phyloP scores from a whole-genome alignment of 2,888 invertebrate species.

The Drosophila paucipuncta region DNA sequence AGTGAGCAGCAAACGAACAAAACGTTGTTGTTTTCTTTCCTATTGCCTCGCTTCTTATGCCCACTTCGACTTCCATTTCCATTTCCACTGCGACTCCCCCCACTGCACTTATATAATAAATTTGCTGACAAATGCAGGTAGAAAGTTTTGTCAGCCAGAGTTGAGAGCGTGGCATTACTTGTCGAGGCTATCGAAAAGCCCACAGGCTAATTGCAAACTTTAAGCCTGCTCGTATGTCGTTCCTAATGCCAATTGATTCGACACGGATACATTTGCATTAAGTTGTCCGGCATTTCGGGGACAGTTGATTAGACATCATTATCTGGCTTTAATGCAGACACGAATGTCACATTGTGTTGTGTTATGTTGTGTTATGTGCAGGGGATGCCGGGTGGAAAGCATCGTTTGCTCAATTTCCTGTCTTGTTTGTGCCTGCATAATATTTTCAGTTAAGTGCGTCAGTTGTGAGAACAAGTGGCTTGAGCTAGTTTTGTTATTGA shows the following conservation, averaged over 20 bases:
- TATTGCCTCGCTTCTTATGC: not conserved
- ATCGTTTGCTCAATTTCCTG: conserved; percentile 46
- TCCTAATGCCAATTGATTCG: conserved; percentile 76
- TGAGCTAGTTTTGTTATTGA: conserved; percentile 79
- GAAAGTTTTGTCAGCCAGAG: conserved; percentile 65
- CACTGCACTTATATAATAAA: conserved; percentile 63
- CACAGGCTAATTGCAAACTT: conserved; percentile 47
- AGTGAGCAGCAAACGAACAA: conserved; percentile 67
- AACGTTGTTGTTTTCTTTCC: conserved; percentile 29
- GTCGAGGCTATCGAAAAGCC: conserved; percentile 27
- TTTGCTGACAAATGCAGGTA: conserved; percentile 79
- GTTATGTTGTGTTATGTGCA: not conserved
- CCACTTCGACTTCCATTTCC: not conserved
- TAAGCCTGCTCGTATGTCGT: conserved; percentile 42
- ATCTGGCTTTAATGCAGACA: conserved; percentile 28
- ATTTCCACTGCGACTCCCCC: not conserved
- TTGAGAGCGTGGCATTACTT: conserved; percentile 25
- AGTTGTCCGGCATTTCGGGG: conserved; percentile 47
- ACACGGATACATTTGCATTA: conserved; percentile 69
- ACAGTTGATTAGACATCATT: conserved; percentile 67
- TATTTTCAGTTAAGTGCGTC: conserved; percentile 76
- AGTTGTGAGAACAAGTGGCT: conserved; percentile 79
- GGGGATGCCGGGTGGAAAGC: not conserved
- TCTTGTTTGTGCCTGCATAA: conserved; percentile 72
- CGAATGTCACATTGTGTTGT: not conserved